phyloP scores from a whole-genome alignment of 2,797 vertebrate species.

The Coluber constrictor region DNA sequence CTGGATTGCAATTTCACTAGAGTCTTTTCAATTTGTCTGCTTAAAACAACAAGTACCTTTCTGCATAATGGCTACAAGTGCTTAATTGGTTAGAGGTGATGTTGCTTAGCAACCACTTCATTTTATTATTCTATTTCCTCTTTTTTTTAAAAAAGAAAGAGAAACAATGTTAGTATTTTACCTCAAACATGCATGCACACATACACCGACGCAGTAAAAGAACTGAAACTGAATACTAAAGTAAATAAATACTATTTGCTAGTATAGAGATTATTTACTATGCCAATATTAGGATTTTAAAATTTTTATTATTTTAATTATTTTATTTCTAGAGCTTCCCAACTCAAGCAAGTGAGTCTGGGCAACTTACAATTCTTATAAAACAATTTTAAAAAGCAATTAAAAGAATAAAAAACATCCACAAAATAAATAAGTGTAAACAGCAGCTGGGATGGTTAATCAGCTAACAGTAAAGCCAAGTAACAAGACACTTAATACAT shows the following conservation, averaged over 20 bases:
- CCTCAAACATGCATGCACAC: background rate
- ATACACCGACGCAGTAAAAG: background rate
- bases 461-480: background rate
- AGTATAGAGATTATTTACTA: background rate
- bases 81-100: conserved; percentile 60
- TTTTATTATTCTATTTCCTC: conserved; percentile 27
- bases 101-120: conserved; percentile 64
- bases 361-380: background rate
- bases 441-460: background rate
- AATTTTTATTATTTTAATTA: background rate
- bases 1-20: background rate
- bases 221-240: background rate
- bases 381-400: background rate
- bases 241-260: background rate
- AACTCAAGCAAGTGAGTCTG: background rate
- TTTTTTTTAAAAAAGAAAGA: background rate
- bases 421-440: background rate
- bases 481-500: background rate
- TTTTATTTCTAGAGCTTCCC: background rate
- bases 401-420: background rate
- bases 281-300: background rate
- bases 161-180: background rate
- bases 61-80: conserved; percentile 47
- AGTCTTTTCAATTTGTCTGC: conserved; percentile 21
- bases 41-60: conserved; percentile 13